Conservation (phyloP, 2,113 vertebrate genomes). For the Pipra filicauda region DNA sequence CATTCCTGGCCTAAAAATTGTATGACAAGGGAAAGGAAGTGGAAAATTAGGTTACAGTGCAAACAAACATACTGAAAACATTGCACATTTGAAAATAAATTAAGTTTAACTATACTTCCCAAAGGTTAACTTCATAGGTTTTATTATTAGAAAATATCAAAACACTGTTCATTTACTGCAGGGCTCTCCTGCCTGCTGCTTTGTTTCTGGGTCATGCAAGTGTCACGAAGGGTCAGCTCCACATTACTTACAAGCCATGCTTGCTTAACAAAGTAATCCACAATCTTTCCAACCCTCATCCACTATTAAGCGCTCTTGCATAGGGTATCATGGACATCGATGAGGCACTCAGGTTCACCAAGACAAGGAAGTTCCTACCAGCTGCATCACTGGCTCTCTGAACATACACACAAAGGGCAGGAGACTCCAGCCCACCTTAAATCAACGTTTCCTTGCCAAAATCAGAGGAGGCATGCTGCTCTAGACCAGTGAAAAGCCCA, state of each 20-base stretch:
- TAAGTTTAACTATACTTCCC: slow-evolving; percentile 47
- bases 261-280: slow-evolving; percentile 59
- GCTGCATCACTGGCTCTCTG: background rate
- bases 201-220: slow-evolving; percentile 63
- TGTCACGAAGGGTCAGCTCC: slow-evolving; percentile 40
- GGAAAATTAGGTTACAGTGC: slow-evolving; percentile 61
- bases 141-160: slow-evolving; percentile 64
- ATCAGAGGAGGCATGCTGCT: background rate
- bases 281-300: slow-evolving; percentile 16
- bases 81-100: slow-evolving; percentile 56
- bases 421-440: background rate
- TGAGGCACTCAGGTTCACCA: background rate
- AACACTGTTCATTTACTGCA: slow-evolving; percentile 54
- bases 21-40: slow-evolving; percentile 65
- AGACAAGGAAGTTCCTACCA: background rate
- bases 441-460: background rate
- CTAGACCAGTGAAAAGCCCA: background rate
- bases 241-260: slow-evolving; percentile 56
- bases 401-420: background rate
- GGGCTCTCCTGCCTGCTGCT: slow-evolving; percentile 43
- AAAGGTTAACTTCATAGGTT: slow-evolving; percentile 65
- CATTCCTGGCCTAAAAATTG: slow-evolving; percentile 59
- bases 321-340: background rate
- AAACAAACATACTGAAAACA: slow-evolving; percentile 61
- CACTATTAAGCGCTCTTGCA: background rate